Percentiles rank a stretch among this genome's conserved stretches.
Evolutionary conservation across 2,888 invertebrate species (phyloP).

Genomic region (Erpobdella octoculata): DNA sequence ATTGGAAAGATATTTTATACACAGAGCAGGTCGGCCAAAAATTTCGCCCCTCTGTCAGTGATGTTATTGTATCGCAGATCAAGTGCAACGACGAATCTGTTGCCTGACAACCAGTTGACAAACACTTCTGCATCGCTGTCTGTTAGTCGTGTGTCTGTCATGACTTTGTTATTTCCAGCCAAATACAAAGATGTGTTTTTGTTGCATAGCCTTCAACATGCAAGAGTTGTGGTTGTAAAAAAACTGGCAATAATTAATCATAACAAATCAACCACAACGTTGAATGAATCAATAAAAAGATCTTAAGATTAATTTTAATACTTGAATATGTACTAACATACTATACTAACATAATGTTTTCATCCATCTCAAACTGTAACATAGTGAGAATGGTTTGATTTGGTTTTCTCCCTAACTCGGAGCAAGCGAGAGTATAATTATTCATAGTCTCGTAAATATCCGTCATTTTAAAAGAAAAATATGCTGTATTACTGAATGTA

Average conservation of each 20-base stretch:
- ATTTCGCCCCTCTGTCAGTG: slow-evolving; percentile 44
- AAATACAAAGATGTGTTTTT: slow-evolving; percentile 12
- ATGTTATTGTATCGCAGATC: slow-evolving; percentile 51
- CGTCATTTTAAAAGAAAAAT: slow-evolving; percentile 7
- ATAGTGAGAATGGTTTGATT: slow-evolving; percentile 11
- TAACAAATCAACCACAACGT: neutral
- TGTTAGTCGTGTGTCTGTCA: neutral
- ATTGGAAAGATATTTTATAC: neutral
- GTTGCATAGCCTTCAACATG: slow-evolving; percentile 14
- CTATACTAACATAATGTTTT: slow-evolving; percentile 17
- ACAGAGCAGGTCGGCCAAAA: slow-evolving; percentile 10
- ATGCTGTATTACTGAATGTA: no score
- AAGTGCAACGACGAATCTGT: slow-evolving; percentile 32
- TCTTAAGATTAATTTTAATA: neutral
- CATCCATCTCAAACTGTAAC: slow-evolving; percentile 23
- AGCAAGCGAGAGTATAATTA: slow-evolving; percentile 2
- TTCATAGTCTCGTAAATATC: slow-evolving; percentile 19
- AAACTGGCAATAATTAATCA: neutral
- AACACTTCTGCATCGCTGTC: slow-evolving; percentile 12
- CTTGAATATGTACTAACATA: neutral
- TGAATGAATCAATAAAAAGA: neutral
- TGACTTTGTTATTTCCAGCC: slow-evolving; percentile 19
- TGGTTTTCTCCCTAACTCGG: neutral
- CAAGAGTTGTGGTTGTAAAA: neutral
- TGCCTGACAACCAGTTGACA: neutral